These are phyloP conservation scores for Tenthredo notha DNA, from an alignment of 2,888 invertebrate genomes.

Conservation along the genomic window DNA sequence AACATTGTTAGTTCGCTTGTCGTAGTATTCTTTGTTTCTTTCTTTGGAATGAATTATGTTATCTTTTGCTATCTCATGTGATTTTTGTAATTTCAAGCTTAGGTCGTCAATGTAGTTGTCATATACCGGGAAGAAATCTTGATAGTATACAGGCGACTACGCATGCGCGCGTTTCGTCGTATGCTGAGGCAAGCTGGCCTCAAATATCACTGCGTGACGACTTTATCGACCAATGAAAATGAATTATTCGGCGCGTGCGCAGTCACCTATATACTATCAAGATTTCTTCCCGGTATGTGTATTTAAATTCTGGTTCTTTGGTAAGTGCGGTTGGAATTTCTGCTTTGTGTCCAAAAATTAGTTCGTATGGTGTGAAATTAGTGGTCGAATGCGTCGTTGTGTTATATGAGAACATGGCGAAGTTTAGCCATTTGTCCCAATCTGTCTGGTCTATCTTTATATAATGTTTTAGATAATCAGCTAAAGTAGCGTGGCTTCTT, in stretches of 20 bases:
- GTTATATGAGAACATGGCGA: slow-evolving; percentile 67
- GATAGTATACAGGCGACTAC: too few relatives aligned
- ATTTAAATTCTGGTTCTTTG: slow-evolving; percentile 65
- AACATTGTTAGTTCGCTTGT: slow-evolving; percentile 56
- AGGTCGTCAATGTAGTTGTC: slow-evolving; percentile 63
- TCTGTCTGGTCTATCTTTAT: slow-evolving; percentile 64
- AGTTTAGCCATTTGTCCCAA: slow-evolving; percentile 69
- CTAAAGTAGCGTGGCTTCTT: slow-evolving; percentile 67
- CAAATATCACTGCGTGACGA: too few relatives aligned
- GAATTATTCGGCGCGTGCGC: too few relatives aligned
- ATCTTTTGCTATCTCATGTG: slow-evolving; percentile 62
- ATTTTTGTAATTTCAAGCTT: slow-evolving; percentile 60
- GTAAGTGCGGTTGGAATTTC: slow-evolving; percentile 62
- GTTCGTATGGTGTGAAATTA: slow-evolving; percentile 66
- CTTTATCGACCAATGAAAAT: too few relatives aligned
- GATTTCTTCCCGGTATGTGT: too few relatives aligned
- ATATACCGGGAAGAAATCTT: too few relatives aligned
- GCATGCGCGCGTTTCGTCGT: too few relatives aligned
- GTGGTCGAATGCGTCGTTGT: slow-evolving; percentile 65
- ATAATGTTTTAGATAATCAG: slow-evolving; percentile 68
- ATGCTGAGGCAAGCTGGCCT: too few relatives aligned
- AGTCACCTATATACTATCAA: too few relatives aligned
- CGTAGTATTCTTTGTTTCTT: slow-evolving; percentile 62
- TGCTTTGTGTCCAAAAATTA: slow-evolving; percentile 65
- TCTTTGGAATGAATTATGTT: slow-evolving; percentile 61